Conservation (phyloP, 2,888 invertebrate species). For the Drosophila testacea region DNA sequence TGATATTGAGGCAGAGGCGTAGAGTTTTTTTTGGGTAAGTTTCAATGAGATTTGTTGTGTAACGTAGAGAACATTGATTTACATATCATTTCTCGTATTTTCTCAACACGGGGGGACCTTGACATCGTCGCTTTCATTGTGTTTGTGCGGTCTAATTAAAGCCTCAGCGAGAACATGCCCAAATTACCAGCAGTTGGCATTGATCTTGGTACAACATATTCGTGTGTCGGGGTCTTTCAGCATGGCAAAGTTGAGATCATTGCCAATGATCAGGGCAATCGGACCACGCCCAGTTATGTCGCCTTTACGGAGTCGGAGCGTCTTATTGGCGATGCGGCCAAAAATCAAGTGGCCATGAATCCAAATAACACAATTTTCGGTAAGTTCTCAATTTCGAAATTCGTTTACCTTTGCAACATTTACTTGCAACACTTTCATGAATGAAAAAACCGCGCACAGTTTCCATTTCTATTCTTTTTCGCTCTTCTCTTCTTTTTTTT, state of each 20-base stretch:
- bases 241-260: constrained; percentile 94
- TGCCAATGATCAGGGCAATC: constrained; percentile 93
- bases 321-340: constrained; percentile 93
- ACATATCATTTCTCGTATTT: constrained; percentile 12
- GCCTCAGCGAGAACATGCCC: constrained; percentile 83
- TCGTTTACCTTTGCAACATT: constrained; percentile 8
- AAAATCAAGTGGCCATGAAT: constrained; percentile 95
- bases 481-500: constrained; percentile 19
- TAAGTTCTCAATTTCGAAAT: constrained; percentile 87
- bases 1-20: neutral
- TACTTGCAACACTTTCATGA: constrained; percentile 54
- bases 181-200: constrained; percentile 84
- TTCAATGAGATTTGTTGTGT: constrained; percentile 8
- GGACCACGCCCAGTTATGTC: constrained; percentile 91
- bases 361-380: constrained; percentile 96
- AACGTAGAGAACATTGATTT: constrained; percentile 19
- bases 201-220: constrained; percentile 97
- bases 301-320: constrained; percentile 95
- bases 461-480: constrained; percentile 5
- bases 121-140: constrained; percentile 12
- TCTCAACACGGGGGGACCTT: constrained; percentile 12
- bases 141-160: constrained; percentile 72
- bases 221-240: constrained; percentile 96
- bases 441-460: constrained; percentile 46
- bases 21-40: constrained; percentile 16